These are phyloP conservation scores for Lysandra coridon DNA, from an alignment of 2,888 invertebrate species.

Conservation along the genomic window DNA sequence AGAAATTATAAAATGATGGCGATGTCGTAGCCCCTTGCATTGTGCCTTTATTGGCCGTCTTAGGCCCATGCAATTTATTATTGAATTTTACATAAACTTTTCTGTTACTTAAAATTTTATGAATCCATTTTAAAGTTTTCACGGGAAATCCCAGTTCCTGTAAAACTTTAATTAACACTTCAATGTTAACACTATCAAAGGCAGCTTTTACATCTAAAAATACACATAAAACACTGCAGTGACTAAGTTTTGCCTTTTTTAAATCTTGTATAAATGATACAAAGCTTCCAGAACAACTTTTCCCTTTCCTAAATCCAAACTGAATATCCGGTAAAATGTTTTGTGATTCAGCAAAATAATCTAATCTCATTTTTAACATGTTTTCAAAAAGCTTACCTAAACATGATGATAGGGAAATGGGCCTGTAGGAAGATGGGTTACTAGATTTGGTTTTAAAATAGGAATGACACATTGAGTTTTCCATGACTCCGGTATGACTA, in stretches of 20 bases:
- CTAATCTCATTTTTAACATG: slow-evolving; percentile 38
- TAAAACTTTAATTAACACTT: slow-evolving; percentile 9
- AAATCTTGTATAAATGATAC: slow-evolving; percentile 35
- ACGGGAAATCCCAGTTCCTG: slow-evolving; percentile 32
- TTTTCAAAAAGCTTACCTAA: slow-evolving; percentile 40
- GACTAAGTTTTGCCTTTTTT: slow-evolving; percentile 32
- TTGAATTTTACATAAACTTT: slow-evolving; percentile 39
- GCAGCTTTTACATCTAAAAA: slow-evolving; percentile 40
- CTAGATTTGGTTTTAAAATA: slow-evolving; percentile 29
- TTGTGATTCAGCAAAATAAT: slow-evolving; percentile 38
- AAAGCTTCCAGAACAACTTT: slow-evolving; percentile 37
- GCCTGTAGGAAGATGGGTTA: slow-evolving; percentile 36
- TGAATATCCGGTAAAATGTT: slow-evolving; percentile 34
- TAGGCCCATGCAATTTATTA: slow-evolving; percentile 38
- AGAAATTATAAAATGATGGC: too few species aligned
- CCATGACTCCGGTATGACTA: slow-evolving; percentile 36
- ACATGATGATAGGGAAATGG: slow-evolving; percentile 39
- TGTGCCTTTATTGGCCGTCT: slow-evolving; percentile 35
- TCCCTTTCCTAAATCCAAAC: slow-evolving; percentile 37
- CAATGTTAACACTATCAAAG: slow-evolving; percentile 38
- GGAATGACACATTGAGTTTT: slow-evolving; percentile 41
- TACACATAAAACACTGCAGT: slow-evolving; percentile 6
- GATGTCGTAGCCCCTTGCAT: slow-evolving; percentile 40
- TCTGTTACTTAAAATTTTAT: slow-evolving; percentile 37
- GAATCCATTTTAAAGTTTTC: slow-evolving; percentile 32